Conservation (phyloP, 2,797 vertebrate species). For the Selene dorsalis region DNA sequence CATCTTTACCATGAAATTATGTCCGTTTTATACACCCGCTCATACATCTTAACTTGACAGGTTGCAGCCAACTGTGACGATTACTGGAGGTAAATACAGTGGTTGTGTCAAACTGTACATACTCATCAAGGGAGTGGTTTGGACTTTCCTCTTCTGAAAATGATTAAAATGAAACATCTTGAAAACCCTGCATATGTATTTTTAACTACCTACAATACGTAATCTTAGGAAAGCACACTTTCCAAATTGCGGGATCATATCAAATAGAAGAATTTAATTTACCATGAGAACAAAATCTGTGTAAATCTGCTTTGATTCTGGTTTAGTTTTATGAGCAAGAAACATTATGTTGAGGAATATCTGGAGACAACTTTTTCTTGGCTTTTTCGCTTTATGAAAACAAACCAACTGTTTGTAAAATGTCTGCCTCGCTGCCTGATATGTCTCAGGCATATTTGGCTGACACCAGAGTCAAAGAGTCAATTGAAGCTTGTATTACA, state of each 20-base stretch:
- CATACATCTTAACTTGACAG: constrained; percentile 87
- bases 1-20: constrained; percentile 88
- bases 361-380: neutral
- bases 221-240: constrained; percentile 39
- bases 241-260: constrained; percentile 56
- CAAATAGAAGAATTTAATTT: constrained; percentile 48
- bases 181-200: constrained; percentile 57
- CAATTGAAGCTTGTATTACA: constrained; percentile 74
- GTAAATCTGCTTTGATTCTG: constrained; percentile 17
- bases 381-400: constrained; percentile 41
- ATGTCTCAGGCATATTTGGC: constrained; percentile 62
- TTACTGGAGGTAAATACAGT: constrained; percentile 79
- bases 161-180: constrained; percentile 73
- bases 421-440: constrained; percentile 61
- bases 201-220: constrained; percentile 55
- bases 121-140: constrained; percentile 78
- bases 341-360: constrained; percentile 30
- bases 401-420: constrained; percentile 61
- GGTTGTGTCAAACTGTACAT: constrained; percentile 67
- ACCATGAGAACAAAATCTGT: constrained; percentile 40
- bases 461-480: constrained; percentile 70
- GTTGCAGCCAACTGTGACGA: constrained; percentile 83
- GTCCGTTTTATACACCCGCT: constrained; percentile 80
- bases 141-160: constrained; percentile 68
- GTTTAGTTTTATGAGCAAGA: constrained; percentile 33